Percentiles rank a stretch among this genome's conserved stretches.
Conservation (phyloP, 2,888 invertebrate genomes). For the Pseudanteris insignis region DNA sequence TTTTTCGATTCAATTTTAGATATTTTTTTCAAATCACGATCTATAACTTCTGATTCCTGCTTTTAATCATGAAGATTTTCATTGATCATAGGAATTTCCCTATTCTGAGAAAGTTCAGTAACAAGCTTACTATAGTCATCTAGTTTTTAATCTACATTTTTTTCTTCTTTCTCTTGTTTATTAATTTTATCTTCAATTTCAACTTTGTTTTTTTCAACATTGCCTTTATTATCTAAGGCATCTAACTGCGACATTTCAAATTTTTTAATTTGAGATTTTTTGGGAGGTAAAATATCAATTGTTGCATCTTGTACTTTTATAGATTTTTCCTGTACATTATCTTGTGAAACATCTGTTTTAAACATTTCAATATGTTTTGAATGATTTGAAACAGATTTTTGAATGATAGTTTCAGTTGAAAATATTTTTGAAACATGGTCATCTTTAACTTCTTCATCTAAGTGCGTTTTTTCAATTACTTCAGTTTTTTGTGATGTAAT, state of each 20-base stretch:
- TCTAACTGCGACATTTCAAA: constrained; percentile 61
- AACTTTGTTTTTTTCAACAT: too few relatives aligned
- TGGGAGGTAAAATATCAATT: constrained; percentile 57
- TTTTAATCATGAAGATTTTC: not conserved
- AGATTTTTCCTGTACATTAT: not conserved
- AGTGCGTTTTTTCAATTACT: too few relatives aligned
- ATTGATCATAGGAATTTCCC: too few relatives aligned
- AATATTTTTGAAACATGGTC: not conserved
- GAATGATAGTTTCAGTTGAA: not conserved
- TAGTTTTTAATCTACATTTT: too few relatives aligned
- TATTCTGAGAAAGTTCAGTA: too few relatives aligned
- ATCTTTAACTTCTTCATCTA: not conserved
- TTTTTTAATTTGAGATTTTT: constrained; percentile 64
- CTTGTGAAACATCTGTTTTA: not conserved
- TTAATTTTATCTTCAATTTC: not conserved
- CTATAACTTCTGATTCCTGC: not conserved
- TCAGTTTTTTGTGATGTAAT: not conserved
- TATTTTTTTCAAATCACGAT: not conserved
- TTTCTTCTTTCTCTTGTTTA: not conserved
- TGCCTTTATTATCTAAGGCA: constrained; percentile 47
- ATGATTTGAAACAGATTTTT: not conserved
- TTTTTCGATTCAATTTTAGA: not conserved
- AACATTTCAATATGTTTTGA: not conserved
- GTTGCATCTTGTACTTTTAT: constrained; percentile 10
- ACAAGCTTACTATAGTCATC: too few relatives aligned